Evolutionary conservation across 2,113 vertebrate species (phyloP).

Genomic region (Cathartes aura): DNA sequence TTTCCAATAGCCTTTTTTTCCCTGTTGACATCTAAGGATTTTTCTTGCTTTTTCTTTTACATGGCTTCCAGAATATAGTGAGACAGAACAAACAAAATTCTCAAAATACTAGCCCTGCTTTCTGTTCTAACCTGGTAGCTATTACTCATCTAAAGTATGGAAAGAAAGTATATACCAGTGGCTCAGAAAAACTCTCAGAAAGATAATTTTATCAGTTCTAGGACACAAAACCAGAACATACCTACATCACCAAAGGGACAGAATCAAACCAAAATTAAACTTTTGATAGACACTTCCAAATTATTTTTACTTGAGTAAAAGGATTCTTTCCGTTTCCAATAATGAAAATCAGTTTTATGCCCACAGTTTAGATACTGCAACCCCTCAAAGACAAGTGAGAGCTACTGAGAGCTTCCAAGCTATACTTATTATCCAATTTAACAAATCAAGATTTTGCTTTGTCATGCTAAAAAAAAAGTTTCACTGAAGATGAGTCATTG

Average conservation of each 20-base stretch:
- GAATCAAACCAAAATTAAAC: not conserved
- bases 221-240: not conserved
- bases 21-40: not conserved
- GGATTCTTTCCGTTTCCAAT: not conserved
- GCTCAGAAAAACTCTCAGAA: not conserved
- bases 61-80: not conserved
- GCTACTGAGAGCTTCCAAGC: not conserved
- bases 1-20: not conserved
- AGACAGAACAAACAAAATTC: not conserved
- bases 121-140: not conserved
- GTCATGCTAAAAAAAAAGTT: not conserved
- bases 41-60: not conserved
- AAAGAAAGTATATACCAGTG: not conserved
- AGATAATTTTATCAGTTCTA: not conserved
- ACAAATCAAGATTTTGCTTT: not conserved
- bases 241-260: not conserved
- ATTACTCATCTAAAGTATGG: not conserved
- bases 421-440: not conserved
- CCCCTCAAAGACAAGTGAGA: not conserved
- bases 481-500: not conserved
- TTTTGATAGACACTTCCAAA: not conserved
- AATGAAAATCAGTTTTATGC: not conserved
- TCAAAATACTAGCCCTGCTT: not conserved
- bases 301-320: not conserved
- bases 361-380: not conserved